Evolutionary conservation across 2,797 vertebrate species (phyloP).

Genomic region (Adelosebastes latens): DNA sequence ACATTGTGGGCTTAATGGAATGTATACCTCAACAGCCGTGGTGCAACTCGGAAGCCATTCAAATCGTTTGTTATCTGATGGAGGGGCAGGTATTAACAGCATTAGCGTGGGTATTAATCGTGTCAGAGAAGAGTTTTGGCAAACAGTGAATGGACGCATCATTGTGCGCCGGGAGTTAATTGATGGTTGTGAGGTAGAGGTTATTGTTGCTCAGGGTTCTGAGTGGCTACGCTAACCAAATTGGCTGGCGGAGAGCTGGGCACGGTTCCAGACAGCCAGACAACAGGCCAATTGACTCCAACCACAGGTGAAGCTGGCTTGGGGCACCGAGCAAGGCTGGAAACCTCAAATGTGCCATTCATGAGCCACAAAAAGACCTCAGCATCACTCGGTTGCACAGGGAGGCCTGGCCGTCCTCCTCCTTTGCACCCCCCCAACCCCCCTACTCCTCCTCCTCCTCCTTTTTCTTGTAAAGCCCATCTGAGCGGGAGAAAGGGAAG

Average conservation of each 20-base stretch:
- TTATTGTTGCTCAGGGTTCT: slow-evolving; percentile 64
- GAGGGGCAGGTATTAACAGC: slow-evolving; percentile 67
- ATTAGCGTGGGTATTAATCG: slow-evolving; percentile 55
- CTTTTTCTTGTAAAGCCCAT: slow-evolving; percentile 58
- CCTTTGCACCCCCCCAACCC: slow-evolving; percentile 19
- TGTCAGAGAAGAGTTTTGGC: slow-evolving; percentile 69
- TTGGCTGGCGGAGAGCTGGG: slow-evolving; percentile 62
- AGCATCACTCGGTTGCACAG: slow-evolving; percentile 52
- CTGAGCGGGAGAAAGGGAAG: slow-evolving; percentile 63
- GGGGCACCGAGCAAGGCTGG: slow-evolving; percentile 68
- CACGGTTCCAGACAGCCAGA: slow-evolving; percentile 68
- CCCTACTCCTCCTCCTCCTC: not conserved
- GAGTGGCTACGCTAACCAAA: slow-evolving; percentile 60
- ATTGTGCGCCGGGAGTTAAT: slow-evolving; percentile 68
- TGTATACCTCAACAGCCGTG: slow-evolving; percentile 26
- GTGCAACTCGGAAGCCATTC: slow-evolving; percentile 41
- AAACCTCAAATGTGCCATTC: slow-evolving; percentile 77
- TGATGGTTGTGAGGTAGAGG: slow-evolving; percentile 64
- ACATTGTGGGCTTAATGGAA: slow-evolving; percentile 43
- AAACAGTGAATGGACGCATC: slow-evolving; percentile 66
- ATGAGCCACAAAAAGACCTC: slow-evolving; percentile 70
- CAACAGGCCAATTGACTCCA: slow-evolving; percentile 78
- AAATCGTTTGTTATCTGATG: slow-evolving; percentile 38
- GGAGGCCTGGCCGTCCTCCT: slow-evolving; percentile 51
- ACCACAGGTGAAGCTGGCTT: slow-evolving; percentile 80